A percentile compares a stretch with the other conserved stretches of the same genome.
Conservation (phyloP, 1,140 invertebrate genomes). For the Drosophila yakuba region DNA sequence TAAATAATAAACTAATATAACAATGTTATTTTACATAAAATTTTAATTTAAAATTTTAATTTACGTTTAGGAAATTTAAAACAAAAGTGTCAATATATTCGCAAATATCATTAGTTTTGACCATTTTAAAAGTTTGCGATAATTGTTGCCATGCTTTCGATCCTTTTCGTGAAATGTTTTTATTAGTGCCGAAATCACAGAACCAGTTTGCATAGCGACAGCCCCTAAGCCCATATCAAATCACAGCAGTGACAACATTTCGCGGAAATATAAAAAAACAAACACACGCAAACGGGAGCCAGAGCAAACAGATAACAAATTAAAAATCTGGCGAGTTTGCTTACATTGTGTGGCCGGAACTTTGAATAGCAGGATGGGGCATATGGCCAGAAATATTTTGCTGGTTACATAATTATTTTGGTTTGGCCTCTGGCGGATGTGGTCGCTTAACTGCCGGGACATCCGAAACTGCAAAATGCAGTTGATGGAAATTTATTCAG, state of each 20-base stretch:
- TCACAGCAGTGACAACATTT: conserved; percentile 41
- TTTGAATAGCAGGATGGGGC: conserved; percentile 9
- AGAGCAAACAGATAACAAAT: conserved; percentile 46
- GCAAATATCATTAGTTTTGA: background rate
- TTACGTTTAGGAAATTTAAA: too few relatives aligned
- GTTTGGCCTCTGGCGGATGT: conserved; percentile 54
- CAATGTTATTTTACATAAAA: too few relatives aligned
- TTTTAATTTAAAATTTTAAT: too few relatives aligned
- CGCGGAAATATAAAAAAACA: conserved; percentile 22
- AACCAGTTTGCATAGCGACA: conserved; percentile 12
- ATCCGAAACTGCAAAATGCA: conserved; percentile 37
- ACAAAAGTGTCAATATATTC: too few relatives aligned
- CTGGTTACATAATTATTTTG: conserved; percentile 68
- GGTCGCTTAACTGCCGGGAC: conserved; percentile 64
- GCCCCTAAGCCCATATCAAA: conserved; percentile 30
- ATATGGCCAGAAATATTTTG: conserved; percentile 58
- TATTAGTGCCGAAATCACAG: conserved; percentile 19
- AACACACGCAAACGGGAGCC: conserved; percentile 1
- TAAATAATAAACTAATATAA: too few relatives aligned
- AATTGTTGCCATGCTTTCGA: background rate
- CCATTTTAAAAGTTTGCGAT: background rate
- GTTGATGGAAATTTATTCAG: conserved; percentile 67
- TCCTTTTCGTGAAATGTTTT: conserved; percentile 1
- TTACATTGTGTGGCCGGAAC: conserved; percentile 35
- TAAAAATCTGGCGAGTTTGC: conserved; percentile 47